A percentile compares a stretch with the other conserved stretches of the same genome.
phyloP scores from a whole-genome alignment of 2,797 vertebrate species.

The Craterocephalus amniculus region DNA sequence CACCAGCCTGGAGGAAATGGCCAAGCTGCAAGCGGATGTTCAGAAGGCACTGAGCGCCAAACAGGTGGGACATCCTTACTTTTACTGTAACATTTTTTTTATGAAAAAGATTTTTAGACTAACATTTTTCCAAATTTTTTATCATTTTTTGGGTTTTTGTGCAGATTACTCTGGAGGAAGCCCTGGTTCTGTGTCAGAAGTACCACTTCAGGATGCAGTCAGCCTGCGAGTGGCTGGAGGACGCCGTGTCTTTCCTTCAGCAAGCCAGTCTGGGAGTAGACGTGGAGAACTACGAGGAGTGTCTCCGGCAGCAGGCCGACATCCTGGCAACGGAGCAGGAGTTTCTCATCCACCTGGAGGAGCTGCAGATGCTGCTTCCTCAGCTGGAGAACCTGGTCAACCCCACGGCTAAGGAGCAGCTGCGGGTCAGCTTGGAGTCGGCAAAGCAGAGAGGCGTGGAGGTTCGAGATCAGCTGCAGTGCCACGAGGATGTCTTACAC shows the following conservation, averaged over 20 bases:
- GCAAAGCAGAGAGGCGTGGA: constrained; percentile 86
- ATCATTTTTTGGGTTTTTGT: constrained; percentile 9
- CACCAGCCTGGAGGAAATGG: constrained; percentile 88
- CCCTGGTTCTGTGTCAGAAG: constrained; percentile 88
- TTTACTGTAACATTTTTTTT: background rate
- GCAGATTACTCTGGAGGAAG: constrained; percentile 89
- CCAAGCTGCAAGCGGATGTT: constrained; percentile 88
- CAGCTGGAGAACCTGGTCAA: constrained; percentile 88
- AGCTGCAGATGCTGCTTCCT: constrained; percentile 84
- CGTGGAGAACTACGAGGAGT: constrained; percentile 93
- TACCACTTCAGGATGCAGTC: constrained; percentile 92
- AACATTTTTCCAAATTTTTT: rapidly evolving
- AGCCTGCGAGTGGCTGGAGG: constrained; percentile 94
- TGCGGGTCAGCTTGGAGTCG: constrained; percentile 83
- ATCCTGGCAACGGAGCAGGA: constrained; percentile 91
- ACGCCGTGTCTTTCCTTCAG: constrained; percentile 91
- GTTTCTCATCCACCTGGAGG: constrained; percentile 85
- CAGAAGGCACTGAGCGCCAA: constrained; percentile 87
- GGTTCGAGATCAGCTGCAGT: constrained; percentile 85
- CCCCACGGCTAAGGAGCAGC: constrained; percentile 83
- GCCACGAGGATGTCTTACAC: constrained; percentile 85
- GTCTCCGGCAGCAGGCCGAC: constrained; percentile 87
- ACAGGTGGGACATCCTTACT: constrained; percentile 83
- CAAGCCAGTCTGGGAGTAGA: constrained; percentile 90
- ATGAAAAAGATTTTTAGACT: background rate